Evolutionary conservation across 2,888 invertebrate species (phyloP).

Genomic region (Schizaphis graminum): DNA sequence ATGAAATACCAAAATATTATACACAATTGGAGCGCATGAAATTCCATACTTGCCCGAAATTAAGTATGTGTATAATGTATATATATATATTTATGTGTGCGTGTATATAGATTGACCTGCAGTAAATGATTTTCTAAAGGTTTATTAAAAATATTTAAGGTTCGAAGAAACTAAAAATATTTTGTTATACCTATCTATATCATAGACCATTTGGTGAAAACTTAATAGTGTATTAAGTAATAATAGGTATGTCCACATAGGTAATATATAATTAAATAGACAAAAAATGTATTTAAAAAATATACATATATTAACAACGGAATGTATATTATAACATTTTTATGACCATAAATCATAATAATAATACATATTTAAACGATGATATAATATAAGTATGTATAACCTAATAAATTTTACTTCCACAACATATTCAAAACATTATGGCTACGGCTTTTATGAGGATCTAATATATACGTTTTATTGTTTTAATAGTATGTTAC

Average conservation of each 20-base stretch:
- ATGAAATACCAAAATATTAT: neutral
- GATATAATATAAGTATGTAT: neutral
- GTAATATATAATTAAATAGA: neutral
- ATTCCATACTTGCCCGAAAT: neutral
- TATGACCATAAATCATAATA: neutral
- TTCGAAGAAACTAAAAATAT: neutral
- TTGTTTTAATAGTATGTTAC: neutral
- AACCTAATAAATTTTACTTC: neutral
- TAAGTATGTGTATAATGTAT: neutral
- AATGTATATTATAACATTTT: neutral
- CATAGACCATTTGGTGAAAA: neutral
- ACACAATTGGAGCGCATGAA: neutral
- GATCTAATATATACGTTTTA: neutral
- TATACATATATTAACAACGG: neutral
- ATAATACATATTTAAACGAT: neutral
- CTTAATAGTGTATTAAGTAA: neutral
- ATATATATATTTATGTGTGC: neutral
- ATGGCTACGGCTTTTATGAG: neutral
- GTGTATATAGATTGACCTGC: neutral
- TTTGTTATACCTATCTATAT: neutral
- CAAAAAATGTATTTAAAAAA: neutral
- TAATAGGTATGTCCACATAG: neutral
- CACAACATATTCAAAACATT: neutral
- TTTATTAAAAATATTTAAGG: constrained; percentile 9
- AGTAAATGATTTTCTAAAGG: neutral